phyloP scores from a whole-genome alignment of 2,888 invertebrate genomes.

The Tenthredo scrophulariae region DNA sequence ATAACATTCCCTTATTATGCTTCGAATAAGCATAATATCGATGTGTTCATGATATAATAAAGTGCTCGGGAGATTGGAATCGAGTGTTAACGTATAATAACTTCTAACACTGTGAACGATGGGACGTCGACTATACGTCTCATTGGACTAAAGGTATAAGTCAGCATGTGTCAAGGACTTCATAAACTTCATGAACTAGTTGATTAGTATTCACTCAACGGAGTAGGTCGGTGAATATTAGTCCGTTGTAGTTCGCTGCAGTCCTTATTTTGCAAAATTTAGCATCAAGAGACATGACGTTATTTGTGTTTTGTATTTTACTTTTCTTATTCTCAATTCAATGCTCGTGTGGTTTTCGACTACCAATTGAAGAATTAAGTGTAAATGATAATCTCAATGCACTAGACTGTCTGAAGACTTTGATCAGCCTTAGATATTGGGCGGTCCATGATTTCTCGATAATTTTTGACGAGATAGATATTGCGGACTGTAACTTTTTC shows the following conservation, averaged over 20 bases:
- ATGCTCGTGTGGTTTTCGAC: not conserved
- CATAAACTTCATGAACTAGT: not conserved
- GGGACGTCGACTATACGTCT: not conserved
- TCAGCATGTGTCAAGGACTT: not conserved
- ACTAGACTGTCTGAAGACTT: not conserved
- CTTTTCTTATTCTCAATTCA: not conserved
- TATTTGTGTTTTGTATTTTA: not conserved
- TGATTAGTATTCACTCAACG: not conserved
- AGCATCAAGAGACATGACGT: not conserved
- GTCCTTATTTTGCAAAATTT: not conserved
- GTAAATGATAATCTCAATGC: not conserved
- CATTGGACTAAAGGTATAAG: not conserved
- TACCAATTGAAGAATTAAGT: not conserved
- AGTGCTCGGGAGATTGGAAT: not conserved
- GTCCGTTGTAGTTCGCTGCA: not conserved
- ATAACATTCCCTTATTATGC: not conserved
- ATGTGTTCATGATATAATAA: not conserved
- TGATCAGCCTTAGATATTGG: not conserved
- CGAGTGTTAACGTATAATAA: not conserved
- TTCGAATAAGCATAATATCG: not conserved
- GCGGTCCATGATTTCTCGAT: not conserved
- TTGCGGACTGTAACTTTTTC: not conserved
- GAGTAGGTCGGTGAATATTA: not conserved
- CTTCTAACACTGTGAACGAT: not conserved
- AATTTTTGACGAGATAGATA: conserved; percentile 8